These are phyloP conservation scores for Ichneumoninae sp. DNA, from an alignment of 2,888 invertebrate genomes.

Conservation along the genomic window DNA sequence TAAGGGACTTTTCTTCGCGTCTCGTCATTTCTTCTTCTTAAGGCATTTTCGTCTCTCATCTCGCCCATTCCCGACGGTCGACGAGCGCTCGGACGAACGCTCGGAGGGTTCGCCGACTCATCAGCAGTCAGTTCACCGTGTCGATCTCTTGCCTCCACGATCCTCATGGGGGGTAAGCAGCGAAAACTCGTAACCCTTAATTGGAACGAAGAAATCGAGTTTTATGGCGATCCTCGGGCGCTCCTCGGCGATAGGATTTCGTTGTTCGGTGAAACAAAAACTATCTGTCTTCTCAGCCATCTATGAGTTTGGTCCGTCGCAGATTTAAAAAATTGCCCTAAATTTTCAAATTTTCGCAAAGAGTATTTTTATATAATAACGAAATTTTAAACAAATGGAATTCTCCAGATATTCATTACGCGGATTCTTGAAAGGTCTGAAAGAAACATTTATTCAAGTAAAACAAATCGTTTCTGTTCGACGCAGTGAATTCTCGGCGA, in stretches of 20 bases:
- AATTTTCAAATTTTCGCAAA: too few relatives aligned
- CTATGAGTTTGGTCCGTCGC: neutral
- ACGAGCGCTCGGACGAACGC: constrained; percentile 8
- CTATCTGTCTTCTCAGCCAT: neutral
- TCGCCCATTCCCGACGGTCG: neutral
- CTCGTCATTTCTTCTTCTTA: constrained; percentile 54
- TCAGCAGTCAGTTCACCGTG: constrained; percentile 19
- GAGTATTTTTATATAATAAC: too few relatives aligned
- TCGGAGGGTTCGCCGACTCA: constrained; percentile 9
- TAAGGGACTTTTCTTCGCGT: constrained; percentile 48
- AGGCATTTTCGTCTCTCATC: constrained; percentile 44
- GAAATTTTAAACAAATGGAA: too few relatives aligned
- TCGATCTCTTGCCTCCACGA: constrained; percentile 24
- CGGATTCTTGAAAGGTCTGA: too few relatives aligned
- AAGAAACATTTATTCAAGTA: neutral
- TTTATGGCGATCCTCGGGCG: neutral
- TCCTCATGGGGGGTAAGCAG: constrained; percentile 20
- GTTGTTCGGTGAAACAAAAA: neutral
- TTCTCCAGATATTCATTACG: too few relatives aligned
- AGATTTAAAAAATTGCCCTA: neutral
- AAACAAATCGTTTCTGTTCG: neutral
- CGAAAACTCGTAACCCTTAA: constrained; percentile 50
- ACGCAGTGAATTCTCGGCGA: neutral
- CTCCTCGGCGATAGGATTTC: constrained; percentile 1
- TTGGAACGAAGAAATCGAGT: constrained; percentile 42